Evolutionary conservation across 2,113 vertebrate genomes (phyloP).

Genomic region (Passer montanus): DNA sequence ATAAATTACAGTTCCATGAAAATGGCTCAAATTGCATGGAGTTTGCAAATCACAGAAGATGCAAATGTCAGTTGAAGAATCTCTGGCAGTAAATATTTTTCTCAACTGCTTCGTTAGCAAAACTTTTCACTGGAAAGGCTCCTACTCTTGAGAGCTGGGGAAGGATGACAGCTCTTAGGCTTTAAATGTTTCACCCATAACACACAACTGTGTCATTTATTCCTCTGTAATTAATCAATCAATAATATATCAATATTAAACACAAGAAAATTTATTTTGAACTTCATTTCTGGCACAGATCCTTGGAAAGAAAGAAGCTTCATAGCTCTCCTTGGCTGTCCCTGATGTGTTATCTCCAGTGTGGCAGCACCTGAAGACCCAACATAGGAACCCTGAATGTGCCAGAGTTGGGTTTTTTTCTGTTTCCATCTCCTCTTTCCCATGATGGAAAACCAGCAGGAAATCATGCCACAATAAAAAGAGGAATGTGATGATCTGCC

Average conservation of each 20-base stretch:
- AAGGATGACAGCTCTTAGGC: neutral
- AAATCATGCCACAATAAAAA: neutral
- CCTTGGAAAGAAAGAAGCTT: neutral
- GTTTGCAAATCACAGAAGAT: conserved; percentile 30
- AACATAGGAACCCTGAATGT: accelerated
- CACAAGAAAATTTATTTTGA: neutral
- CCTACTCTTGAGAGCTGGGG: neutral
- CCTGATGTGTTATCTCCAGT: neutral
- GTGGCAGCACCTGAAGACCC: neutral
- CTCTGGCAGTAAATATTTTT: conserved; percentile 52
- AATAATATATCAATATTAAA: neutral
- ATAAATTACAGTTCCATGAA: neutral
- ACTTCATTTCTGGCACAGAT: neutral
- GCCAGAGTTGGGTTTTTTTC: accelerated
- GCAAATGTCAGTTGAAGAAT: neutral
- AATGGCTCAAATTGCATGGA: neutral
- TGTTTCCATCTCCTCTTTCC: neutral
- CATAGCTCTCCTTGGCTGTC: neutral
- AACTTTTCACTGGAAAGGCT: conserved; percentile 1
- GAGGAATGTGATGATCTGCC: neutral
- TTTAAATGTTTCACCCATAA: neutral
- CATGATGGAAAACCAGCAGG: neutral
- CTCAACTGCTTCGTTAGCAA: neutral
- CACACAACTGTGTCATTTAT: neutral
- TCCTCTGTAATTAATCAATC: conserved; percentile 22